Evolutionary conservation across 2,113 vertebrate species (phyloP).

Genomic region (Pipra filicauda): DNA sequence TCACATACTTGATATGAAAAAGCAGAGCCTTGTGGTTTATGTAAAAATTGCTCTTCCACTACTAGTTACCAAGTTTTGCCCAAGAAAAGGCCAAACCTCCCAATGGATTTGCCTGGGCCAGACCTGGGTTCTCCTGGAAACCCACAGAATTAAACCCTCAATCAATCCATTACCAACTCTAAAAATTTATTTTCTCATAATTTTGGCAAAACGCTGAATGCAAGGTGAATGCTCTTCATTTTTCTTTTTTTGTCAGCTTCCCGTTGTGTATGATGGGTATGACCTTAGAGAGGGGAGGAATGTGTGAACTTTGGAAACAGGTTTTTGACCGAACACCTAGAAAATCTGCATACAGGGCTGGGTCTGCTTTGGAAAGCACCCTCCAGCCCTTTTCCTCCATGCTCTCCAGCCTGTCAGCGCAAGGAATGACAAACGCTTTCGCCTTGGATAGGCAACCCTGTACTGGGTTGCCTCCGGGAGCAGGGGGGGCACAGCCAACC

Average conservation of each 20-base stretch:
- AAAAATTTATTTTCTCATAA: background rate
- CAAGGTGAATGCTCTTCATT: background rate
- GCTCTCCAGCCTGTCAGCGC: background rate
- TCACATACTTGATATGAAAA: background rate
- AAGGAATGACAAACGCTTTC: background rate
- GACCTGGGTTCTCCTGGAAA: background rate
- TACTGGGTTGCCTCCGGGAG: accelerated
- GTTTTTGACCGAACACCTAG: background rate
- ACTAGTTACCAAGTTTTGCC: background rate
- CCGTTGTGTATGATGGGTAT: background rate
- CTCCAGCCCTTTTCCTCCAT: background rate
- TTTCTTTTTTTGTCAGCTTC: background rate
- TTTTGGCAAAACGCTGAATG: background rate
- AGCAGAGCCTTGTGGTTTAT: background rate
- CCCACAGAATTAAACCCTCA: background rate
- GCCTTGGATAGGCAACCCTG: accelerated
- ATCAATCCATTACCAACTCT: background rate
- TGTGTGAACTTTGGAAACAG: background rate
- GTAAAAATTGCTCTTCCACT: background rate
- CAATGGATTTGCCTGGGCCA: background rate
- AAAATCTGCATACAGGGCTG: background rate
- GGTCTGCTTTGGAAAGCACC: background rate
- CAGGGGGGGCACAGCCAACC: background rate
- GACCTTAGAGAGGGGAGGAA: background rate
- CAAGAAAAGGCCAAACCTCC: background rate